A percentile compares a stretch with the other conserved stretches of the same genome.
Conservation (phyloP, 1,140 invertebrate species). For the Apolygus lucorum region DNA sequence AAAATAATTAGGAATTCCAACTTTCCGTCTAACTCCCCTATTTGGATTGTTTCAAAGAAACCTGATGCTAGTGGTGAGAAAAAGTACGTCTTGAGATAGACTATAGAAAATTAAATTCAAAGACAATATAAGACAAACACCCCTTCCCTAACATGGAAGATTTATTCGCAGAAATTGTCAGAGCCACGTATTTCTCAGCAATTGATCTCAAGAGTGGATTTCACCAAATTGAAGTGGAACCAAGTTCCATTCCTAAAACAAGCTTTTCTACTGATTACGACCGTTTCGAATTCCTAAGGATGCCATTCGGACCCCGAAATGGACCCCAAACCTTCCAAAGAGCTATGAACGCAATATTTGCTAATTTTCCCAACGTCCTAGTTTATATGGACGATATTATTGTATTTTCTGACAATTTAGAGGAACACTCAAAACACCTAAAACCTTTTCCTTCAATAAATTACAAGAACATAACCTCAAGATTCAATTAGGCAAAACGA, state of each 20-base stretch:
- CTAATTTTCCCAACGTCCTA: no score
- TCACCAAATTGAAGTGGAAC: slow-evolving; percentile 39
- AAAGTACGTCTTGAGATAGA: slow-evolving; percentile 33
- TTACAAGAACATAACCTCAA: slow-evolving; percentile 22
- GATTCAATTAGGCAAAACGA: no score
- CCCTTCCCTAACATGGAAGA: not conserved
- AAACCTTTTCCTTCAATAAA: slow-evolving; percentile 31
- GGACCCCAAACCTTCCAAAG: slow-evolving; percentile 26
- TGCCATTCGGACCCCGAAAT: slow-evolving; percentile 29
- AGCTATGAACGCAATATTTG: slow-evolving; percentile 38
- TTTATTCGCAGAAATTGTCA: no score
- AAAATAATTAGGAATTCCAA: no score
- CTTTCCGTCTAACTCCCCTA: no score
- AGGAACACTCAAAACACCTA: slow-evolving; percentile 31
- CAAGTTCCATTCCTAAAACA: no score
- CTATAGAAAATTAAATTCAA: no score
- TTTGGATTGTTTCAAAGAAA: no score
- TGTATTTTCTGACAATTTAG: no score
- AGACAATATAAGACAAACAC: slow-evolving; percentile 22
- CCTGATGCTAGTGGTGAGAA: no score
- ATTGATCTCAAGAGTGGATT: slow-evolving; percentile 31
- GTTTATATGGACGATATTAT: no score
- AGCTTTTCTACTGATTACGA: no score
- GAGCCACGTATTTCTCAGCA: slow-evolving; percentile 28
- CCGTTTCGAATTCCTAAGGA: slow-evolving; percentile 29